Percentiles rank a stretch among this genome's conserved stretches.
Evolutionary conservation across 2,888 invertebrate species (phyloP).

Genomic region (Pandemis heparana): DNA sequence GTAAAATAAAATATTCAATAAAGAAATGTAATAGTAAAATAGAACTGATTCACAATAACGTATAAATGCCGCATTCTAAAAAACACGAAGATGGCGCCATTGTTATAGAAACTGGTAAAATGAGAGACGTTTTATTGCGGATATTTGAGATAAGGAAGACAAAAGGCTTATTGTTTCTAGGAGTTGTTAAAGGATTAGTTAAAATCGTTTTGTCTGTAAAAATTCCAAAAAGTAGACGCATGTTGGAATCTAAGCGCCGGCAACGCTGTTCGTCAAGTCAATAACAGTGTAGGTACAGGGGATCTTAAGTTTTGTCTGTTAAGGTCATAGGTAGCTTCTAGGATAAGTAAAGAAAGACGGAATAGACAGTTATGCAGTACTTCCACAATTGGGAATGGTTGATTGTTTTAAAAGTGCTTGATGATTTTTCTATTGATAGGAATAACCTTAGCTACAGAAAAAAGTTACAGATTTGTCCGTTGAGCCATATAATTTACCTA

Average conservation of each 20-base stretch:
- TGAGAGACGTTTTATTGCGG: neutral
- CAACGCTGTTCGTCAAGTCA: neutral
- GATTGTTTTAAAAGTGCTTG: too few species aligned
- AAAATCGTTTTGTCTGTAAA: neutral
- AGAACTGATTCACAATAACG: neutral
- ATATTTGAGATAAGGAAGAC: constrained; percentile 5
- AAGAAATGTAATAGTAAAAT: neutral
- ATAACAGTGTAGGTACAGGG: too few species aligned
- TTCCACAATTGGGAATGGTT: too few species aligned
- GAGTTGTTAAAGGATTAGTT: constrained; percentile 10
- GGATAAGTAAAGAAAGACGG: too few species aligned
- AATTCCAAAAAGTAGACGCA: neutral
- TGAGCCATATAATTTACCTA: too few species aligned
- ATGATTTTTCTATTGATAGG: too few species aligned
- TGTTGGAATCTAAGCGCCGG: constrained; percentile 13
- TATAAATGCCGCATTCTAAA: neutral
- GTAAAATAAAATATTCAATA: constrained; percentile 1
- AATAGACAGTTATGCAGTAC: too few species aligned
- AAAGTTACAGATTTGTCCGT: too few species aligned
- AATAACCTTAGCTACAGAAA: too few species aligned
- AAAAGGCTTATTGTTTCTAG: constrained; percentile 12
- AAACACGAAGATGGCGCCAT: neutral
- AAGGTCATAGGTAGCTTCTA: too few species aligned
- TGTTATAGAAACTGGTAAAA: neutral
- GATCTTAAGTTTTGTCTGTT: too few species aligned